A percentile compares a stretch with the other conserved stretches of the same genome.
These are phyloP conservation scores for Thera britannica DNA, from an alignment of 2,888 invertebrate genomes.

Conservation along the genomic window DNA sequence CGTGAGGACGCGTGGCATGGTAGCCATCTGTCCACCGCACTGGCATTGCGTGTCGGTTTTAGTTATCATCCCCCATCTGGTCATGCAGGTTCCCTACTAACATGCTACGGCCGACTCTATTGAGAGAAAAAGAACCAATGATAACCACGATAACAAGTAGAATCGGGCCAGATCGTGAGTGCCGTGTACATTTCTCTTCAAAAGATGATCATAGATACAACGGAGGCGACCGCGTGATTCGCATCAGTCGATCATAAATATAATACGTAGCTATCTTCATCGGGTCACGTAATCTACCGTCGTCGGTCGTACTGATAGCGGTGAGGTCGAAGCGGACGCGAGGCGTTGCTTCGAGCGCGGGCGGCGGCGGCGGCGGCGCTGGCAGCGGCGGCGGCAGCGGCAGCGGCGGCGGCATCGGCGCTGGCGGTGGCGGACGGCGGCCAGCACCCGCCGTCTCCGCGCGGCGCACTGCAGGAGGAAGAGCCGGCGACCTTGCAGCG, in stretches of 20 bases:
- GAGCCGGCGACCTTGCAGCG: slow-evolving; percentile 70
- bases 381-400: slow-evolving; percentile 1
- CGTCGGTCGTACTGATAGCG: slow-evolving; percentile 31
- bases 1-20: too few relatives aligned
- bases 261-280: slow-evolving; percentile 25
- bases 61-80: too few relatives aligned
- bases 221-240: slow-evolving; percentile 33
- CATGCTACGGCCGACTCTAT: too few relatives aligned
- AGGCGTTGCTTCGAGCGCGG: background rate
- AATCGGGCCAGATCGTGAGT: background rate
- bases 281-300: slow-evolving; percentile 30
- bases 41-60: too few relatives aligned
- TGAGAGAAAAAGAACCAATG: too few relatives aligned
- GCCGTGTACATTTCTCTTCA: background rate
- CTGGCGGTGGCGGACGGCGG: background rate
- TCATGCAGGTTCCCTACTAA: too few relatives aligned
- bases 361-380: slow-evolving; percentile 1
- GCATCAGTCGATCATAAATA: slow-evolving; percentile 24
- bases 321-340: slow-evolving; percentile 55
- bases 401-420: slow-evolving; percentile 2
- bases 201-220: background rate
- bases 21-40: too few relatives aligned
- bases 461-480: slow-evolving; percentile 43
- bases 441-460: slow-evolving; percentile 1
- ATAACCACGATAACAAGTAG: too few relatives aligned